Evolutionary conservation across 2,797 vertebrate species (phyloP).

Genomic region (Fringilla coelebs): DNA sequence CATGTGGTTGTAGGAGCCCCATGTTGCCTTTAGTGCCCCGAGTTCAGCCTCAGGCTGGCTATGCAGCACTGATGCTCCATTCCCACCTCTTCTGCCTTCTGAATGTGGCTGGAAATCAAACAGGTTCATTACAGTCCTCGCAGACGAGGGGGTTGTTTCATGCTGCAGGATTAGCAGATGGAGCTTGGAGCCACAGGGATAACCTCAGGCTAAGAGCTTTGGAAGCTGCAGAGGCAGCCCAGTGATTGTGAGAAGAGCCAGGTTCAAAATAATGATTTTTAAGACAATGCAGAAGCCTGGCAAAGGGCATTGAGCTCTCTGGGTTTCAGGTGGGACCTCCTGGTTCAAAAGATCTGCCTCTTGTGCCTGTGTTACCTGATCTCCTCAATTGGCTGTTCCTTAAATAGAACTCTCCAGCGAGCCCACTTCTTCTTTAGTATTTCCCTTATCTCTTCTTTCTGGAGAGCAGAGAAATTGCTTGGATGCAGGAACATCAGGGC

Average conservation of each 20-base stretch:
- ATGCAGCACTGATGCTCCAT: not conserved
- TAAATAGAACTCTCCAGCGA: conserved; percentile 80
- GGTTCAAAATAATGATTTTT: not conserved
- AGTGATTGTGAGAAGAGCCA: not conserved
- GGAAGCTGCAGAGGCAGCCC: not conserved
- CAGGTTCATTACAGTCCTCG: rapidly evolving
- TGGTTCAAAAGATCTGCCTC: not conserved
- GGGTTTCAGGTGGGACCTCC: not conserved
- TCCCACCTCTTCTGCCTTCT: not conserved
- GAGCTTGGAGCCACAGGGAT: not conserved
- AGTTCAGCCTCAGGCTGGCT: not conserved
- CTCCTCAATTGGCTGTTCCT: conserved; percentile 79
- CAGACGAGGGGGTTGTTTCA: rapidly evolving
- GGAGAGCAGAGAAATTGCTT: not conserved
- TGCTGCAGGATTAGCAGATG: not conserved
- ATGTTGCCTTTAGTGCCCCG: not conserved
- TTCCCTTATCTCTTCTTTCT: conserved; percentile 26
- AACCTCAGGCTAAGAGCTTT: not conserved
- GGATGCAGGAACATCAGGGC: not conserved
- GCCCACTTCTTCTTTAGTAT: conserved; percentile 79
- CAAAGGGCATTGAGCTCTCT: not conserved
- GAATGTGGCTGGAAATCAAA: not conserved
- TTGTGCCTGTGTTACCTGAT: conserved; percentile 81
- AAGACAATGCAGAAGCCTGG: not conserved
- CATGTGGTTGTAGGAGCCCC: not conserved